Evolutionary conservation across 1,140 invertebrate species (phyloP), one percentile per base, ranked within the genome.

Genomic region (Sminthurinus signatus): DNA sequence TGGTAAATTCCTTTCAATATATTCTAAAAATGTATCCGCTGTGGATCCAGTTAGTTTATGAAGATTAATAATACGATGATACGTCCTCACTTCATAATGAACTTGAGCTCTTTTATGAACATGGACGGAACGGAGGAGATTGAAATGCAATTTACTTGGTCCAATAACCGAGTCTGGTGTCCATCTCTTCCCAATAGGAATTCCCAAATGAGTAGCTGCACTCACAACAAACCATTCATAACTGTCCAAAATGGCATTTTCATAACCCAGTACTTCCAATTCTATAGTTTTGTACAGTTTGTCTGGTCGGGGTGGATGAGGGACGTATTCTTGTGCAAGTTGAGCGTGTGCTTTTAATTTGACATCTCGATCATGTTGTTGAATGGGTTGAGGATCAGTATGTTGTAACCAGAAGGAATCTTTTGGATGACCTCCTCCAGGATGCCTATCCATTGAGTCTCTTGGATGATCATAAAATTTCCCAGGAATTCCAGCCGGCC

Each of bases 41-140:
- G 96, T 98, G 10, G 93, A 96, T 21, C 91, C 93, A 1, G 96
- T 99, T 2, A 99, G 74, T 70, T 86, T 81, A 65, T 86, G 81
- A 52, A 95, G 86, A 74, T 91, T 84, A 70, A 97, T 81, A 73
- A 89, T 88, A 62, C 85, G 83, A 76, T 87, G 96, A 77, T 98
- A 92, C 14, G 96, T 98, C 73, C 96, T 82, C 3, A 88, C 83
- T 82, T 99, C 96, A 80, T 99, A 99, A 73, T 98, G 94, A 0
- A 96, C 92, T 74, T 86, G 83, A 76, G 96, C 92, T 71, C 96
- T 97, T 76, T 96, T 97, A 73, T 92, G 86, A 71, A 95, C 86
- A 75, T 92, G 89, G 50, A 89, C 88, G 48, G 91, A 92, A 77
- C 91, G 91, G 1, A 98, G 77, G 8, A 97, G 73, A 2, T 89